Conservation (phyloP, 2,113 vertebrate genomes). For the Monarcha castaneiventris region DNA sequence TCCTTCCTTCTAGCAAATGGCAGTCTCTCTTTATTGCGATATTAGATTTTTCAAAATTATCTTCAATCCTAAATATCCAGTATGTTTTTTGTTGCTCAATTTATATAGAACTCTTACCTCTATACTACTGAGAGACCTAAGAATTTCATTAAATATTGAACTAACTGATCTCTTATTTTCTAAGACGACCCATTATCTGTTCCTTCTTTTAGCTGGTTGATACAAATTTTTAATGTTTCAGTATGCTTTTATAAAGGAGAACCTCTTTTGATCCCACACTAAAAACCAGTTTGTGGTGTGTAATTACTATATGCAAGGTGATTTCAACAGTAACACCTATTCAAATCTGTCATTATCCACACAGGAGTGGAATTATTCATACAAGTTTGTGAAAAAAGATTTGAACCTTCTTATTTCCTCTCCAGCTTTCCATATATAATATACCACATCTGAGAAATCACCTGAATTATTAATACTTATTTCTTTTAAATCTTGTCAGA, state of each 20-base stretch:
- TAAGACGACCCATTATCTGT: neutral
- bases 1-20: neutral
- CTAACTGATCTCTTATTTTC: neutral
- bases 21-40: neutral
- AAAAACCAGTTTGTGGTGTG: neutral
- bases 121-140: neutral
- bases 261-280: neutral
- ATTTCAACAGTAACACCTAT: neutral
- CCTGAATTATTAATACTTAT: neutral
- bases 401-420: neutral
- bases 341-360: neutral
- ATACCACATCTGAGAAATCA: neutral
- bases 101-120: neutral
- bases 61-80: neutral
- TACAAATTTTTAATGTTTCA: neutral
- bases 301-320: neutral
- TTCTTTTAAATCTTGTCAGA: neutral
- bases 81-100: neutral
- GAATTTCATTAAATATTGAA: neutral
- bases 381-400: neutral
- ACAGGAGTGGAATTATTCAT: neutral
- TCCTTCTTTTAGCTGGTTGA: neutral
- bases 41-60: neutral
- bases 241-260: neutral
- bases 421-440: neutral